Conservation (phyloP, 2,797 vertebrate species). For the Propithecus deckenii region DNA sequence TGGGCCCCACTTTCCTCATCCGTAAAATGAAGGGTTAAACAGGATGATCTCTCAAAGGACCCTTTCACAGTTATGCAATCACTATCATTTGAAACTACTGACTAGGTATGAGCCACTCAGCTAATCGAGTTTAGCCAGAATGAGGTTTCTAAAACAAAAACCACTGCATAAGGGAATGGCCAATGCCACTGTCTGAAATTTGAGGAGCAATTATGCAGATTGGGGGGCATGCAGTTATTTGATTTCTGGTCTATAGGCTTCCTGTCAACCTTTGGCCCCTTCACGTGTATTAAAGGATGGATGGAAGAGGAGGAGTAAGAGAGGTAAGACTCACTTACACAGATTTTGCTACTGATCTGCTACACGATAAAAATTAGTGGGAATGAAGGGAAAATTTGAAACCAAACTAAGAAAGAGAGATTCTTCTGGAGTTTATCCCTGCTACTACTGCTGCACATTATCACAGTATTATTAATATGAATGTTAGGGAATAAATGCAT, state of each 20-base stretch:
- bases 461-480: conserved; percentile 18
- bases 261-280: background rate
- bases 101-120: background rate
- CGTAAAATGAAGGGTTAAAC: conserved; percentile 29
- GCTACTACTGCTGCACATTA: background rate
- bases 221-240: background rate
- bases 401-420: background rate
- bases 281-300: background rate
- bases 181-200: background rate
- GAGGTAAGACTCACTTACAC: background rate
- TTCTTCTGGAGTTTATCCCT: background rate
- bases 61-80: background rate
- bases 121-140: background rate
- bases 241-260: background rate
- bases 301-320: background rate
- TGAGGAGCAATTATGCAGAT: background rate
- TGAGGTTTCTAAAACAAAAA: background rate
- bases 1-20: background rate
- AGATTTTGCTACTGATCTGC: background rate
- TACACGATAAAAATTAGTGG: background rate
- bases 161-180: background rate
- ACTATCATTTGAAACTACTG: background rate
- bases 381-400: background rate
- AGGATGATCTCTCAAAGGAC: background rate
- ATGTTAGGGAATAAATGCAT: conserved; percentile 60